Evolutionary conservation across 2,888 invertebrate species (phyloP).

Genomic region (Tenodera sinensis): DNA sequence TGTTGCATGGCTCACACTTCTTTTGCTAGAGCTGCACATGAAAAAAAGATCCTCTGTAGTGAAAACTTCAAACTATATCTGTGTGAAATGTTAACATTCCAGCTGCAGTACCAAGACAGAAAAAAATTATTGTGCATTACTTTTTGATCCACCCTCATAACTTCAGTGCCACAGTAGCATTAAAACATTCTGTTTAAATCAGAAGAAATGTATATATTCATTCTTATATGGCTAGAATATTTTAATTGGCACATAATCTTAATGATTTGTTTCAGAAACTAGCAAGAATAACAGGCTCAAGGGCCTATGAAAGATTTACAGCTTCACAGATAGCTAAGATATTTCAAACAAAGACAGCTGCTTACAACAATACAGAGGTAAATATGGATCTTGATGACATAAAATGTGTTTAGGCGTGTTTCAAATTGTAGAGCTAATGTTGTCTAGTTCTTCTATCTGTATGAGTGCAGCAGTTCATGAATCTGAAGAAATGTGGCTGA

Average conservation of each 20-base stretch:
- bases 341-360: constrained; percentile 62
- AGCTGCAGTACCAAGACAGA: no score
- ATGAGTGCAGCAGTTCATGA: no score
- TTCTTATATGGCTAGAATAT: constrained; percentile 11
- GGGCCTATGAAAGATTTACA: constrained; percentile 87
- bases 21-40: no score
- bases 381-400: constrained; percentile 15
- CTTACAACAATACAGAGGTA: constrained; percentile 73
- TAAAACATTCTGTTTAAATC: not conserved
- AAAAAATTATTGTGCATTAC: no score
- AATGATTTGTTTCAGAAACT: constrained; percentile 56
- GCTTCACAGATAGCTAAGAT: constrained; percentile 92
- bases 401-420: not conserved
- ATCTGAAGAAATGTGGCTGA: no score
- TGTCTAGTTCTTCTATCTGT: no score
- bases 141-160: no score
- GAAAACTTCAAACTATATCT: no score
- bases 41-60: no score
- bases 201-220: not conserved
- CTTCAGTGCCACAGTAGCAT: not conserved
- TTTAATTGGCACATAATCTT: not conserved
- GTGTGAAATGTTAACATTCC: no score
- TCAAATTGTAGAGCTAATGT: no score
- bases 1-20: no score
- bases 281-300: constrained; percentile 77